Percentiles rank a stretch among this genome's conserved stretches.
Conservation (phyloP, 2,888 invertebrate species). For the Drosophila infuscata region DNA sequence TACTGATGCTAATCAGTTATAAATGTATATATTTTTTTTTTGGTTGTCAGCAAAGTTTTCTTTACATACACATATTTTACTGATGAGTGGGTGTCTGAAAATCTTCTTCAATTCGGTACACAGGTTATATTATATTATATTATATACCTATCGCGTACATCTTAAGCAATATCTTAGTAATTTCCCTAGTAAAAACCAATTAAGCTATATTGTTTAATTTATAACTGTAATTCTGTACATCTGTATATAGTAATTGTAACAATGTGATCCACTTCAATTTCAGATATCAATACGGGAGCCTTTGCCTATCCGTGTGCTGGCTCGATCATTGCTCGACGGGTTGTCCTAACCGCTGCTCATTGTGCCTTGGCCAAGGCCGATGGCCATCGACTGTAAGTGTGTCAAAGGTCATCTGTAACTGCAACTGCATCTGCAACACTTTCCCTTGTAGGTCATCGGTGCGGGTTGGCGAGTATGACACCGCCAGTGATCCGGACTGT, state of each 20-base stretch:
- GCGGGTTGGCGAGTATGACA: slow-evolving; percentile 91
- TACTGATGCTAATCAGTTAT: background rate
- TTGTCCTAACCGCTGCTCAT: slow-evolving; percentile 91
- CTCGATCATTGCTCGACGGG: slow-evolving; percentile 88
- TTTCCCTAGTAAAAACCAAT: background rate
- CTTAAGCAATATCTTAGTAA: background rate
- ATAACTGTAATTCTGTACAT: background rate
- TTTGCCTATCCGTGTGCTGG: slow-evolving; percentile 92
- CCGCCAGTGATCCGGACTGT: slow-evolving; percentile 90
- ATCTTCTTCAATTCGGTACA: too few species aligned
- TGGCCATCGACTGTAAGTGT: slow-evolving; percentile 90
- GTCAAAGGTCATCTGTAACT: slow-evolving; percentile 8
- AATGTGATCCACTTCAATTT: background rate
- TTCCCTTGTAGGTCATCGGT: slow-evolving; percentile 87
- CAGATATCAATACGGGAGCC: slow-evolving; percentile 89
- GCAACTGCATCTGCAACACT: slow-evolving; percentile 16
- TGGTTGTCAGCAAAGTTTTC: background rate
- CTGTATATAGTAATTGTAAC: background rate
- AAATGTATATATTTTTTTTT: background rate
- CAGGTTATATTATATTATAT: background rate
- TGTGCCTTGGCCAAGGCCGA: slow-evolving; percentile 92
- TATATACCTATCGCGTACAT: background rate
- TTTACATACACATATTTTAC: too few species aligned
- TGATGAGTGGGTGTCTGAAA: background rate
- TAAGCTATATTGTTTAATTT: background rate